A percentile compares a stretch with the other conserved stretches of the same genome.
phyloP scores from a whole-genome alignment of 1,140 invertebrate species.

The Zaprionus africanus region DNA sequence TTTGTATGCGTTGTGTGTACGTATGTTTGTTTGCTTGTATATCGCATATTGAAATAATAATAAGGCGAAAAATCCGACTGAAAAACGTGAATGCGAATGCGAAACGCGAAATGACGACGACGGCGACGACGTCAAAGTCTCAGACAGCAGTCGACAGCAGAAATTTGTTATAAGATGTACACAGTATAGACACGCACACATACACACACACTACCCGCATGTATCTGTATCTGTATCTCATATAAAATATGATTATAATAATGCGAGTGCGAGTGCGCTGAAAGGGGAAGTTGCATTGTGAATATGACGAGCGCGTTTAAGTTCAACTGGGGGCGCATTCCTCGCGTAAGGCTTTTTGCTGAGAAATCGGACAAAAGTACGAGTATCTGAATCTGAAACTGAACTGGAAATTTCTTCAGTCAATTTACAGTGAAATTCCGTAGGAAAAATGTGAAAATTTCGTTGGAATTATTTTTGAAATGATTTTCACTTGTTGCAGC shows the following conservation, averaged over 20 bases:
- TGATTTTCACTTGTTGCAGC: neutral
- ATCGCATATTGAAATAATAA: constrained; percentile 76
- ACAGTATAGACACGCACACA: constrained; percentile 23
- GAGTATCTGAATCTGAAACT: constrained; percentile 35
- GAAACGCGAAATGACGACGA: constrained; percentile 52
- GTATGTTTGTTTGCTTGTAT: constrained; percentile 20
- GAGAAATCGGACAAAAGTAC: constrained; percentile 46
- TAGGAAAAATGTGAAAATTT: constrained; percentile 38
- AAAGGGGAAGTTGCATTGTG: constrained; percentile 62
- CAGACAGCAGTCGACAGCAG: constrained; percentile 54
- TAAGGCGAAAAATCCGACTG: constrained; percentile 77
- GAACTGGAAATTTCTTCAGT: constrained; percentile 20
- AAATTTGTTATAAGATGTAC: constrained; percentile 56
- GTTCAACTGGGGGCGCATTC: constrained; percentile 70
- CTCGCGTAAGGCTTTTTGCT: constrained; percentile 56
- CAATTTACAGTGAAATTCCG: constrained; percentile 37
- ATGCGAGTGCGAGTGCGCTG: constrained; percentile 48
- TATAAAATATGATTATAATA: constrained; percentile 72
- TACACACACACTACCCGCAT: constrained; percentile 23
- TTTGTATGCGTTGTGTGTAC: constrained; percentile 11
- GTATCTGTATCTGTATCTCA: constrained; percentile 41
- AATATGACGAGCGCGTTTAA: constrained; percentile 50
- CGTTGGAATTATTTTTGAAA: constrained; percentile 22
- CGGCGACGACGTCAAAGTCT: constrained; percentile 68
- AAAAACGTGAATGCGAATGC: constrained; percentile 76